A percentile compares a stretch with the other conserved stretches of the same genome.
Evolutionary conservation across 1,140 invertebrate species (phyloP).

Genomic region (Chymomyza costata): DNA sequence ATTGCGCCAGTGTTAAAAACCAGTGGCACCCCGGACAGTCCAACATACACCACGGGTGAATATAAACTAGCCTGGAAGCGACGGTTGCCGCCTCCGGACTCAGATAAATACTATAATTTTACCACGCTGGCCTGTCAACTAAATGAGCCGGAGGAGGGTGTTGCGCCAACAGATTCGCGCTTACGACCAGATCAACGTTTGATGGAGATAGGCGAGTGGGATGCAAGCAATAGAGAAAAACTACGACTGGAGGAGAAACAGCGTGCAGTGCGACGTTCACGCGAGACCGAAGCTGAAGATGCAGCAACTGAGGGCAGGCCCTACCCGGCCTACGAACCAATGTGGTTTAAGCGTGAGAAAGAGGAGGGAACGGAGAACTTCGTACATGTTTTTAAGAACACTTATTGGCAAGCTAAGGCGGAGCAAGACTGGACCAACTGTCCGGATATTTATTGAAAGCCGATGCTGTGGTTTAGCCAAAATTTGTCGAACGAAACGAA

Average conservation of each 20-base stretch:
- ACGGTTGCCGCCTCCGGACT: conserved; percentile 83
- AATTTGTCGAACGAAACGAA: conserved; percentile 7
- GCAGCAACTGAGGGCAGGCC: conserved; percentile 84
- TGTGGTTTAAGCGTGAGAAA: conserved; percentile 93
- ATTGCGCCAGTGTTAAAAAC: conserved; percentile 91
- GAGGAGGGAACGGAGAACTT: conserved; percentile 87
- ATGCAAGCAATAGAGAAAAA: conserved; percentile 96
- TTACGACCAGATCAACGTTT: conserved; percentile 95
- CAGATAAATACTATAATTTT: conserved; percentile 92
- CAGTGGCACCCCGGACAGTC: conserved; percentile 84
- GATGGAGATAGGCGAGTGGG: conserved; percentile 98
- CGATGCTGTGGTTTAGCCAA: not conserved
- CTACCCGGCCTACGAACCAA: conserved; percentile 86
- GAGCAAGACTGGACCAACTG: conserved; percentile 92
- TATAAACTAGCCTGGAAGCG: conserved; percentile 91
- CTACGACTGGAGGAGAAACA: conserved; percentile 94
- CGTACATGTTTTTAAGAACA: conserved; percentile 89
- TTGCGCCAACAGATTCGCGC: conserved; percentile 97
- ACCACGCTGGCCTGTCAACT: conserved; percentile 96
- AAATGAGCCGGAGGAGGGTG: conserved; percentile 93
- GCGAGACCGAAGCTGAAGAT: conserved; percentile 87
- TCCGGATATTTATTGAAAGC: conserved; percentile 91
- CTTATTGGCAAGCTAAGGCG: conserved; percentile 96
- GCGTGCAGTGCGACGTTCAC: conserved; percentile 81
- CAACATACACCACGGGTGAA: conserved; percentile 92